phyloP scores from a whole-genome alignment of 2,888 invertebrate species.

The Nephrocerus scutellatus region DNA sequence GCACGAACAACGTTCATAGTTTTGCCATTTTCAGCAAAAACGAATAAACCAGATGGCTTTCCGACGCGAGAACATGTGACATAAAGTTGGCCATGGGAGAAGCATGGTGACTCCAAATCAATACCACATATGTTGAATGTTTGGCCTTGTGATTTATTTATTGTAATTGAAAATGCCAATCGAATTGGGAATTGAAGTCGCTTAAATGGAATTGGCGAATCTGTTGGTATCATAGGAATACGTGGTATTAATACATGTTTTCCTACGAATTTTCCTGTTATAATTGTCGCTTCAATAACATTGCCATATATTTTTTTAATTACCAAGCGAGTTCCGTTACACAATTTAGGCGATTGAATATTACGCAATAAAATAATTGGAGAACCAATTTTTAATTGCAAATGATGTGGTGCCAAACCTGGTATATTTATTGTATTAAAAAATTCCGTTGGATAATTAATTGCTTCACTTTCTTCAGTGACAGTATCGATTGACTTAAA shows the following conservation, averaged over 20 bases:
- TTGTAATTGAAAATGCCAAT: constrained; percentile 32
- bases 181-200: constrained; percentile 13
- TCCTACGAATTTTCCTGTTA: constrained; percentile 5
- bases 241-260: too few relatives aligned
- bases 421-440: constrained; percentile 22
- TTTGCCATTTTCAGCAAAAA: background rate
- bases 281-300: constrained; percentile 10
- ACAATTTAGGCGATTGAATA: constrained; percentile 7
- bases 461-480: constrained; percentile 10
- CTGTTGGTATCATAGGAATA: constrained; percentile 15
- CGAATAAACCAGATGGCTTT: constrained; percentile 5
- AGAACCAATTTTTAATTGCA: constrained; percentile 9
- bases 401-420: constrained; percentile 3
- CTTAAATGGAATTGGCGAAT: constrained; percentile 1
- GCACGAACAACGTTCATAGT: background rate
- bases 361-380: constrained; percentile 7
- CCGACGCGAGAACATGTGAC: constrained; percentile 8
- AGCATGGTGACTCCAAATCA: constrained; percentile 24
- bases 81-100: constrained; percentile 10
- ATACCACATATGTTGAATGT: constrained; percentile 28
- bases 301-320: constrained; percentile 2
- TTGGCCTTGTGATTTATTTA: constrained; percentile 37
- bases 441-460: constrained; percentile 23
- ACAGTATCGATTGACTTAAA: constrained; percentile 24
- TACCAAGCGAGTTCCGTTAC: constrained; percentile 7